Base-by-base conservation (phyloP, 2,113 vertebrate genomes). In the Gallinago undulata region DNA sequence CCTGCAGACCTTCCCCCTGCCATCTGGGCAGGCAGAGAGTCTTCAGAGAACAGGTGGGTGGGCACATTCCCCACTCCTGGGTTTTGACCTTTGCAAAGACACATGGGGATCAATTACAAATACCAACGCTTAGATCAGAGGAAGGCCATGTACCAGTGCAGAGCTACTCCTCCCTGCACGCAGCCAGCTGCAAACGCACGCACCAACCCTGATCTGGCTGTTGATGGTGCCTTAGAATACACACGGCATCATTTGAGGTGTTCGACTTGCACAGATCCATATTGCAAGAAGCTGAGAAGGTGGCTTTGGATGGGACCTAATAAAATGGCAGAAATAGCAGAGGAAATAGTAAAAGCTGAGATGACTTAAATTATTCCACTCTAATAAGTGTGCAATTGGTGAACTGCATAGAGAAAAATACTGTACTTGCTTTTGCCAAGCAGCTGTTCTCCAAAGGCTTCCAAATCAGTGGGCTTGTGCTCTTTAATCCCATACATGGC, bases 391-490 rank as follows among this genome's bases (percentile, higher is more conserved):
- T 85, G 35, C n/a, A 85, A 3, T 25, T 73, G 30, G 39, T 87
- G 48, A 87, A 73, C 7, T 51, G 37, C 48, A 45, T 5, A 43
- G 41, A 70, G 89, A 81, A 81, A 91, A 93, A 63, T 16, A 47
- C 39, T 0, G 0, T 35, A 21, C 19, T 59, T 62, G 19, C 4
- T 84, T 94, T 93, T 82, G 30, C 39, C 69, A 84, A 67, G n/a
- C 43, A 89, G 73, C 43, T 96, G 69, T n/a, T 91, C 81, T 82
- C 84, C 48, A 43, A 89, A 89, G 35, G 17, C 39, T 94, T 89
- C 35, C 37, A 70, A 64, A 84, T 66, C 30, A 78, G 14, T 0
- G 1, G 16, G 28, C 19, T 55, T 91, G 53, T 8, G 4, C 7
- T 68, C 12, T 88, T 90, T 77, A 17, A 70, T 57, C 22, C 35